Evolutionary conservation across 2,797 vertebrate species (phyloP), one percentile per base, ranked within the genome.

Genomic region (Cyclura pinguis): DNA sequence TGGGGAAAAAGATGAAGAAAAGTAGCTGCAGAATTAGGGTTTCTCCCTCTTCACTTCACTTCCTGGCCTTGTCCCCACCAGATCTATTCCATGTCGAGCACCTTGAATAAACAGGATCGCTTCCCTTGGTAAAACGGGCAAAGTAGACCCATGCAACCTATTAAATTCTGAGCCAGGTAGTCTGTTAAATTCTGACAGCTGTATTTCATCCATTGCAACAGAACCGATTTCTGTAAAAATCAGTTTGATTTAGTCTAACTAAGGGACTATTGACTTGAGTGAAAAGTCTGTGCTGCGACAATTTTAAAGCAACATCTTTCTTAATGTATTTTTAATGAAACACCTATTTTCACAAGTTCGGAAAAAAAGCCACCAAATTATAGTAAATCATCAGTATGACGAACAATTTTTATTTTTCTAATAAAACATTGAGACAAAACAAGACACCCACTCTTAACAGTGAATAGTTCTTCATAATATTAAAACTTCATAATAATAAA

Each of bases 101-200:
- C 91, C 52, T 84, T 64, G 93, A 83, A 87, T 18, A 87, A 42
- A 64, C 10, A 35, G 13, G 35, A 72, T 47, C 24, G 27, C 22
- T 80, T 35, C 57, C 50, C 32, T 24, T 35, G 29, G 27, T 64
- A 62, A 52, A 84, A 62, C 29, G 2, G 73, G 57, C 38, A 52
- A 47, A 47, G 32, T 35, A 6, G 67, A 52, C 29, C 55, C 38
- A 74, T 35, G 14, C 14, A 84, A 69, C 10, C 20, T 50, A 20
- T 64, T 42, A 18, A 57, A 24, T 32, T 47, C 80, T 38, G 67
- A 29, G 67, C 6, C 27, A 10, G 1, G 10, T 52, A 10, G 10
- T 52, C 52, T 29, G 29, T 72, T 72, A 72, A 72, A 72, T 72
- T 72, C 29, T 73, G 64, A 86, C 16, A 62, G 55, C 69, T 64